Evolutionary conservation across 2,113 vertebrate genomes (phyloP), one percentile per base, ranked within the genome.

Genomic region (Centrocercus urophasianus): DNA sequence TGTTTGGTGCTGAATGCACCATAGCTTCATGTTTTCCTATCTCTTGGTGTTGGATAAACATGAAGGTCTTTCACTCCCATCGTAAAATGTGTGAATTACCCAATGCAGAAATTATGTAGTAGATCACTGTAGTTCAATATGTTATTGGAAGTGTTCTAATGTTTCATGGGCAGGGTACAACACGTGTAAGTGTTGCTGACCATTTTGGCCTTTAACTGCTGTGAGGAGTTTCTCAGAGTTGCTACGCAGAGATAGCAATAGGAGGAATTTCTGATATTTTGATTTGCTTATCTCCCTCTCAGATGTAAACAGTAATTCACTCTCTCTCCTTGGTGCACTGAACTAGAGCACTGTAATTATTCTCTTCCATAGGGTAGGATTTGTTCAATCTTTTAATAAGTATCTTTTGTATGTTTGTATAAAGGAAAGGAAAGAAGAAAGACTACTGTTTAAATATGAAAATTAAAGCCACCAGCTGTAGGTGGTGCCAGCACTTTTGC

Each of bases 221-320:
- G 0, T 76, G 50, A 86, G 90, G 71, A 88, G 25, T 75, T 88
- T 71, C 79, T 88, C 19, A 3, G 48, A 66, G 52, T 18, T 90
- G 86, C 90, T 89, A 92, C 88, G 67, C 63, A n/a, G 64, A 78
- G 42, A 84, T 0, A 48, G 60, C 91, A 89, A 52, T 14, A 52
- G 38, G 40, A 89, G 81, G 79, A 43, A 83, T 77, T 95, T 83
- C 64, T 87, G 75, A 40, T 95, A 80, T 94, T 96, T 93, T 95
- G 79, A 90, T 84, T 93, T 89, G 85, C 43, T 86, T 95, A 73
- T 91, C 94, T 96, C 73, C 24, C 83, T 94, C 64, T 71, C 75
- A 64, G 64, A 38, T 9, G 8, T 54, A 97, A 96, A 85, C 77
- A 89, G 65, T 86, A 94, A 96, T 97, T 97, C 94, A 50, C 88